These are phyloP conservation scores for Rhopalosiphum nymphaeae DNA, from an alignment of 2,888 invertebrate genomes.

Conservation along the genomic window DNA sequence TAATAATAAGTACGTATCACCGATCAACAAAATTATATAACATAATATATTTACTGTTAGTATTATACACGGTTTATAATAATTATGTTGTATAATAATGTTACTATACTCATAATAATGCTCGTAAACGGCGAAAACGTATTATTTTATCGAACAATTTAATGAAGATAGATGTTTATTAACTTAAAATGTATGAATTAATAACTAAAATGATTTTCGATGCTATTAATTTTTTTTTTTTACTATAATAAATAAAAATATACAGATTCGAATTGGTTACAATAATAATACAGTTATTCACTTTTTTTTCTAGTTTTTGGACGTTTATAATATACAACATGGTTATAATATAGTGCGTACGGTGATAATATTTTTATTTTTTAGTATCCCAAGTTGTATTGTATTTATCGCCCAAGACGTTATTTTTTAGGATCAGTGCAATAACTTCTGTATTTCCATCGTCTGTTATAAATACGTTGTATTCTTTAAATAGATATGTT, in stretches of 20 bases:
- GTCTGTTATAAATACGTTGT: not conserved
- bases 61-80: too few species aligned
- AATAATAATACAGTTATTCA: too few species aligned
- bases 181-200: not conserved
- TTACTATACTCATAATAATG: too few species aligned
- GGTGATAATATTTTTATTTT: not conserved
- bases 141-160: not conserved
- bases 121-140: not conserved
- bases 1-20: too few species aligned
- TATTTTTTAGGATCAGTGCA: not conserved
- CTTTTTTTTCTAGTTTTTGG: not conserved
- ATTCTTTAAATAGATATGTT: not conserved
- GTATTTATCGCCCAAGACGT: not conserved
- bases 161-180: not conserved
- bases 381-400: not conserved
- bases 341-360: not conserved
- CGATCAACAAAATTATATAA: too few species aligned
- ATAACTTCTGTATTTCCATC: not conserved
- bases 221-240: not conserved
- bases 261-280: not conserved
- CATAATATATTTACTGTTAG: too few species aligned
- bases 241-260: not conserved
- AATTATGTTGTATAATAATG: too few species aligned
- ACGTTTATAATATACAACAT: too few species aligned
- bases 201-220: not conserved